Evolutionary conservation across 2,797 vertebrate genomes (phyloP).

Genomic region (Onychomys leucogaster): DNA sequence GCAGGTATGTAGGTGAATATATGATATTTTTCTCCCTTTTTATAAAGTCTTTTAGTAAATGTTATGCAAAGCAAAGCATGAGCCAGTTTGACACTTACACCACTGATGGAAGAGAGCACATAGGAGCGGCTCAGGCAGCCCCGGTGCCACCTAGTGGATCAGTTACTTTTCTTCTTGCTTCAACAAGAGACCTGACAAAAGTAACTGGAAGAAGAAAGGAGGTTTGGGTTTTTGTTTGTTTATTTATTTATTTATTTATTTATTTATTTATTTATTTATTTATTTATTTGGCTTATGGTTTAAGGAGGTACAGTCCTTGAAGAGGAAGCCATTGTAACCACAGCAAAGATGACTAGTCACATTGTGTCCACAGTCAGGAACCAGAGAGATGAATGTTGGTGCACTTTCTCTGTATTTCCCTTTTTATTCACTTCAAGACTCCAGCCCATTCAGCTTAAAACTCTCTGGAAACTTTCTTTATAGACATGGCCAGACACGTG

Average conservation of each 20-base stretch:
- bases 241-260: neutral
- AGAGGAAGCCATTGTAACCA: neutral
- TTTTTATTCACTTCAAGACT: neutral
- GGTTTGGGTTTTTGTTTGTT: no score
- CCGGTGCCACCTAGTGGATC: neutral
- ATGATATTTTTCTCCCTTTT: neutral
- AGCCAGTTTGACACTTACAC: neutral
- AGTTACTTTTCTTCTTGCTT: neutral
- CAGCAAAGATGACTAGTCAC: neutral
- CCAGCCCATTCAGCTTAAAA: neutral
- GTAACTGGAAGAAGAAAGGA: neutral
- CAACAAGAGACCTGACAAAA: no score
- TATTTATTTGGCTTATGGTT: neutral
- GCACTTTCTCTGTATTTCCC: neutral
- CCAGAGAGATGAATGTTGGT: no score
- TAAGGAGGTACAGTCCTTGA: neutral
- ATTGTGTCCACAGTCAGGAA: neutral
- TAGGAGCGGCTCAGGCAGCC: neutral
- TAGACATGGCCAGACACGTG: neutral
- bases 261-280: neutral
- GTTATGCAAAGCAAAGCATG: neutral
- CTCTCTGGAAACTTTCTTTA: neutral
- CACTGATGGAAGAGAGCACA: neutral
- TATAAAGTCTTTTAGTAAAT: neutral
- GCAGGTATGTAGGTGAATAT: neutral